Base-by-base conservation (phyloP, 1,140 invertebrate species). In the Drosophila melanica region DNA sequence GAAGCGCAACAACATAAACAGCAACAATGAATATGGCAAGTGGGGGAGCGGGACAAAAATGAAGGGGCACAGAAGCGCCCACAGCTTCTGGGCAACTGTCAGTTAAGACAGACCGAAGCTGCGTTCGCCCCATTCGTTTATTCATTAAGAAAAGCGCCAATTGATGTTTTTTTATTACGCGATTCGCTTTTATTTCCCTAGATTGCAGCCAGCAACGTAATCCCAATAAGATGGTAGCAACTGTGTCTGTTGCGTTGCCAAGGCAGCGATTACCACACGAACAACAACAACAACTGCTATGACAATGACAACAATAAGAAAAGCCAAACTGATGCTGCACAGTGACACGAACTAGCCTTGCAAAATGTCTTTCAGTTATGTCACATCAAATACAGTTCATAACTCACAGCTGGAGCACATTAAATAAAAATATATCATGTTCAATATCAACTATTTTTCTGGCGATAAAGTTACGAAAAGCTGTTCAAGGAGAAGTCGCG, bases 151-250 rank as follows among this genome's bases (percentile, higher is more conserved):
- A 65, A 63, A 53, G 51, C 37, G 75, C 72, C 80, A 87, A 70
- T 75, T 72, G 81, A 68, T 79, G 66, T 55, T 66, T 82, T 78
- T 78, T 87, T 82, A 87, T 87, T 82, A 89, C 65, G 87, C 59
- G 70, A 87, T 81, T 75, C 64, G 59, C 81, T 70, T 70, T 73
- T 77, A 69, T 75, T 50, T 57, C 53, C 45, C 50, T 57, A 60
- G 70, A 76, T 75, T 79, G 66, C 75, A 79, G 55, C 41, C 63
- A 66, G 64, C 33, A 74, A 70, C 63, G 51, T 86, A 85, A 86
- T 86, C 81, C 81, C 75, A 69, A 81, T 81, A 81, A 86, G 75
- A 81, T 57, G 51, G 16, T 64, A 42, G 50, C 71, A 64, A 66
- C 45, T 51, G 50, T 57, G 42, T 69, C 44, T 39, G 27, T 16